phyloP scores from a whole-genome alignment of 1,140 invertebrate species.

The Himalopsyche phryganea region DNA sequence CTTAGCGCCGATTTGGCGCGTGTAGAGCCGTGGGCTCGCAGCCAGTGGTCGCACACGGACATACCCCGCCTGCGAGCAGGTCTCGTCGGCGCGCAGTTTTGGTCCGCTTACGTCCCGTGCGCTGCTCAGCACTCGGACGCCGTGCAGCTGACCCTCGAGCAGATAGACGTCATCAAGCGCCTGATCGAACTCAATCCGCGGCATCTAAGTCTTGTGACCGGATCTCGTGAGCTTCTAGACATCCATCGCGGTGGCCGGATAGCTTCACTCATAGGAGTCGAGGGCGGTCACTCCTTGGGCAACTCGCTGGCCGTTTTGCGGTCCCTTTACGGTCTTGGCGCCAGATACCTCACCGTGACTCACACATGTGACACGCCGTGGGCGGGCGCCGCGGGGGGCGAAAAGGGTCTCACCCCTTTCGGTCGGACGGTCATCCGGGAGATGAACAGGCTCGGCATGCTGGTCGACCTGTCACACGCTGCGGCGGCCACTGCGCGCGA shows the following conservation, averaged over 20 bases:
- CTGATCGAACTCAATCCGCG: constrained; percentile 73
- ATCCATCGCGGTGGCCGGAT: constrained; percentile 74
- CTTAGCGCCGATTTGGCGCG: constrained; percentile 70
- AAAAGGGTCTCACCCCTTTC: constrained; percentile 60
- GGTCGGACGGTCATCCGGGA: constrained; percentile 78
- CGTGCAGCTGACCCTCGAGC: constrained; percentile 80
- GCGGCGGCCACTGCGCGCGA: constrained; percentile 82
- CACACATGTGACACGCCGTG: constrained; percentile 78
- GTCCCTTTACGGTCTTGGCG: constrained; percentile 80
- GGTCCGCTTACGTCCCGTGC: constrained; percentile 83
- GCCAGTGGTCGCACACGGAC: constrained; percentile 84
- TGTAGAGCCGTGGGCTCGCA: constrained; percentile 74
- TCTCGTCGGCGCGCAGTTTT: constrained; percentile 77
- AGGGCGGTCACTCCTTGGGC: constrained; percentile 82
- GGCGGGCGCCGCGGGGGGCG: constrained; percentile 55
- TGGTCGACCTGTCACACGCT: constrained; percentile 88
- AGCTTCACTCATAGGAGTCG: constrained; percentile 79
- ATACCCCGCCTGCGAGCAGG: constrained; percentile 78
- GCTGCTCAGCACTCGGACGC: constrained; percentile 78
- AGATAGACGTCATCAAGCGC: constrained; percentile 85
- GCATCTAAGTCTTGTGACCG: constrained; percentile 68
- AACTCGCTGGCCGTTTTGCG: constrained; percentile 78
- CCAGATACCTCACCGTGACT: constrained; percentile 75
- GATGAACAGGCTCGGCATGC: constrained; percentile 89
- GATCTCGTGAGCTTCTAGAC: constrained; percentile 67